phyloP scores from a whole-genome alignment of 37 sponge, comb jelly and placozoan genomes.

The Ianthella basta region DNA sequence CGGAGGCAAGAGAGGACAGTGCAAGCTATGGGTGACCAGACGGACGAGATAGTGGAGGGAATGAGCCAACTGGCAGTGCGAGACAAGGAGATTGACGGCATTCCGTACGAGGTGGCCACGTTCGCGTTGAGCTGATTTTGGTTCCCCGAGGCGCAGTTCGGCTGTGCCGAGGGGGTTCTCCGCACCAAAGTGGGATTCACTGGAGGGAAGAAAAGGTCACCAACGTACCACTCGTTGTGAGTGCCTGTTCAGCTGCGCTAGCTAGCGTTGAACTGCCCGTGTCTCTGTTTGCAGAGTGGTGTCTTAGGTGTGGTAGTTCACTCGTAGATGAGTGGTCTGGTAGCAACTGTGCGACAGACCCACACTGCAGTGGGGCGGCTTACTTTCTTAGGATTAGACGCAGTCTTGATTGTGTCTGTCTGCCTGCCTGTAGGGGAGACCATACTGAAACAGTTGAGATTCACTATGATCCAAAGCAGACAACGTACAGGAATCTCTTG shows the following conservation, averaged over 20 bases:
- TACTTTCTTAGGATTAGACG: no score
- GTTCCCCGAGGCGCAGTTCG: constrained; percentile 99
- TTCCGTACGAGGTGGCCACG: constrained; percentile 77
- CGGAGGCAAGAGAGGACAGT: background rate
- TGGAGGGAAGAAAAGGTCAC: constrained; percentile 87
- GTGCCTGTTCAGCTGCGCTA: no score
- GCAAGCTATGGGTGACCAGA: background rate
- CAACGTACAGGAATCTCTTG: constrained; percentile 71
- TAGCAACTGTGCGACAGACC: background rate
- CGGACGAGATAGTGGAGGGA: constrained; percentile 9
- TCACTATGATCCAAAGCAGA: constrained; percentile 73
- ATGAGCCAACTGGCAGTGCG: background rate
- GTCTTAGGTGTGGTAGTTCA: no score
- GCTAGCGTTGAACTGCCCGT: no score
- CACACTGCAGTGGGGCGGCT: no score
- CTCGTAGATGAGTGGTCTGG: background rate
- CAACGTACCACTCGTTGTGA: constrained; percentile 93
- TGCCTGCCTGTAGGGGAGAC: constrained; percentile 77
- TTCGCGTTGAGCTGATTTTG: constrained; percentile 99
- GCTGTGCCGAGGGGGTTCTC: constrained; percentile 90
- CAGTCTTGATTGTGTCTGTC: background rate
- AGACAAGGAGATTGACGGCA: background rate
- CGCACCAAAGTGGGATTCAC: constrained; percentile 94
- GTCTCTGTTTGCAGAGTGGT: no score
- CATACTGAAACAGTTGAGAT: constrained; percentile 96